Conservation (phyloP, 2,888 invertebrate genomes). For the Opisthograptis luteolata region DNA sequence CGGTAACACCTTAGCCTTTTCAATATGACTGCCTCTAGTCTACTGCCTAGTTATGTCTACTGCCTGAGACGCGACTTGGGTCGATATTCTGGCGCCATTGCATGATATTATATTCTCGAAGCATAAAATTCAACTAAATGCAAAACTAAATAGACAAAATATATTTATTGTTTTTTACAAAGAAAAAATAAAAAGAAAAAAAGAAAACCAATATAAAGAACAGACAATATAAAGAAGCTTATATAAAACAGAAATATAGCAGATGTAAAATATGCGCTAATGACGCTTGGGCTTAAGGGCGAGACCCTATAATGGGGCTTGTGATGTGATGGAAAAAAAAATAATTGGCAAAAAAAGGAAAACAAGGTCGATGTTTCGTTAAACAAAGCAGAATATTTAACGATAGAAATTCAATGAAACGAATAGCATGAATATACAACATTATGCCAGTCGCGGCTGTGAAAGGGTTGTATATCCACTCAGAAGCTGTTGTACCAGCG, state of each 20-base stretch:
- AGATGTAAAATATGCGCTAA: slow-evolving; percentile 18
- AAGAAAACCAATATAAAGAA: slow-evolving; percentile 4
- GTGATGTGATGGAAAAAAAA: slow-evolving; percentile 25
- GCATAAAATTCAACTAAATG: too few species aligned
- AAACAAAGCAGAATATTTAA: slow-evolving; percentile 15
- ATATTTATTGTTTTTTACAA: too few species aligned
- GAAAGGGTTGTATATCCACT: too few species aligned
- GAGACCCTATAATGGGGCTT: slow-evolving; percentile 14
- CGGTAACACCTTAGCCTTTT: too few species aligned
- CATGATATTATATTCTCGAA: too few species aligned
- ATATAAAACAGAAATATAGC: too few species aligned
- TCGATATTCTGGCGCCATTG: too few species aligned
- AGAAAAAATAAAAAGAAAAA: background rate
- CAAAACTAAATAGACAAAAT: too few species aligned
- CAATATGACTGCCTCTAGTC: too few species aligned
- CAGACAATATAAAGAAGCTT: slow-evolving; percentile 6
- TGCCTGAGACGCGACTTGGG: too few species aligned
- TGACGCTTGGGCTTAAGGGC: slow-evolving; percentile 14
- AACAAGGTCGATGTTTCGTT: slow-evolving; percentile 19
- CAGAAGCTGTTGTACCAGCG: too few species aligned
- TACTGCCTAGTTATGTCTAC: too few species aligned
- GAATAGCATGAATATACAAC: background rate
- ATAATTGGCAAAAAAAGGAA: slow-evolving; percentile 21
- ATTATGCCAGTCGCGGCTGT: background rate
- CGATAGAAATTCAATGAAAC: slow-evolving; percentile 12